Evolutionary conservation across 2,113 vertebrate species (phyloP), one percentile per base, ranked within the genome.

Genomic region (Papio anubis): DNA sequence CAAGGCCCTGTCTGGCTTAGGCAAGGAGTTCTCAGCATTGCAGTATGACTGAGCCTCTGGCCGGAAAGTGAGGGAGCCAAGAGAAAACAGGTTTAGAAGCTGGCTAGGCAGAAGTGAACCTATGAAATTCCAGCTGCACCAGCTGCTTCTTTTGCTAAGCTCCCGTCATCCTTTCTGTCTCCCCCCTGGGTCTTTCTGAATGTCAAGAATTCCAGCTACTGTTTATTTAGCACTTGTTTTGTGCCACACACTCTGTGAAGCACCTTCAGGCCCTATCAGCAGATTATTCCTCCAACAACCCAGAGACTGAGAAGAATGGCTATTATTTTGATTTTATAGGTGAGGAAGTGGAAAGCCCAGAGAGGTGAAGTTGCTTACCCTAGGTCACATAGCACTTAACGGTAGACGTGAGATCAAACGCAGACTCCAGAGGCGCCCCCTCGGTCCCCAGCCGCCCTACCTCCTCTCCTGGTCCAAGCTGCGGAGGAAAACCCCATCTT

Each of bases 101-200:
- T 48, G 79, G 66, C 23, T 1, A 13, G 89, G 32, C n/a, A n/a
- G 64, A 2, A 27, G 38, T 0, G 25, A 20, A 32, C 68, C 55
- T 11, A 0, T 1, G 30, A 10, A 70, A 12, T 1, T 18, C 40
- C n/a, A 76, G 55, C 14, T 6, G 16, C 8, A 20, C 8, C 45
- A 57, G 66, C 17, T 18, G 30, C 40, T 48, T 87, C 87, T 61
- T 80, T 45, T 43, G 6, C 52, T 2, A 7, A 17, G 17, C 30
- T 25, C 8, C 55, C 13, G 2, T 17, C 45, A 14, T 11, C 6
- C 23, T 12, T 80, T 8, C 6, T 45, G 23, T 45, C 20, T 38
- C 27, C 55, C 5, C 27, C 2, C 32, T 0, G 14, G 25, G 52
- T n/a, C 66, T 52, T 68, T 43, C 20, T 61, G n/a, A 70, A 70